phyloP scores from a whole-genome alignment of 2,888 invertebrate genomes.

The Blastobasis lacticolella region DNA sequence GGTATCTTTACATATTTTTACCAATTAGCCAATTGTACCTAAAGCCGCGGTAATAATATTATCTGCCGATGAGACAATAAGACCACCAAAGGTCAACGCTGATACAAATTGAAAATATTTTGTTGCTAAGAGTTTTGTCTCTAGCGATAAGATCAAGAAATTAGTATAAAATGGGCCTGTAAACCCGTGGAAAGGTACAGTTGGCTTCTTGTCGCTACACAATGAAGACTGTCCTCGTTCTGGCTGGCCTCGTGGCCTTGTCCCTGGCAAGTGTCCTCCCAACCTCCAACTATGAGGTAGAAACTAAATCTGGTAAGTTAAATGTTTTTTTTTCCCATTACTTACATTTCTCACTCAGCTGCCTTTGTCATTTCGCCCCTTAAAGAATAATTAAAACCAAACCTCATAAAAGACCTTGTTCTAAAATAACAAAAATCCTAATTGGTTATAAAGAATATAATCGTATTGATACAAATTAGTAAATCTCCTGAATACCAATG shows the following conservation, averaged over 20 bases:
- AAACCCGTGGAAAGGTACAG: constrained; percentile 72
- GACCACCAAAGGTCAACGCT: neutral
- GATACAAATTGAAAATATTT: neutral
- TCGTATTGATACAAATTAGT: no score
- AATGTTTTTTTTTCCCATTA: constrained; percentile 33
- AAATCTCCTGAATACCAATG: no score
- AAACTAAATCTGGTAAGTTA: constrained; percentile 3
- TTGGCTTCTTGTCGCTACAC: constrained; percentile 47
- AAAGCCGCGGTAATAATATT: neutral
- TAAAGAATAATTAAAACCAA: no score
- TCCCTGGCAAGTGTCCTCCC: constrained; percentile 39
- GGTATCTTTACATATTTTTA: neutral
- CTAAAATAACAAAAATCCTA: no score
- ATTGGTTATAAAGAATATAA: no score
- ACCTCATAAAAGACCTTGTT: no score
- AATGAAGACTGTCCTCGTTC: constrained; percentile 64
- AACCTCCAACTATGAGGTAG: constrained; percentile 17
- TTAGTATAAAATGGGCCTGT: constrained; percentile 30
- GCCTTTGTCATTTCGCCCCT: no score
- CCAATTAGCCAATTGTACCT: neutral
- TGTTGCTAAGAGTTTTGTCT: constrained; percentile 1
- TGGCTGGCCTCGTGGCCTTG: constrained; percentile 52
- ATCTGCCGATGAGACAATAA: neutral
- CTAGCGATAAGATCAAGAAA: neutral
- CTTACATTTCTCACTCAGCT: constrained; percentile 13